Evolutionary conservation across 92 coral and sea anemone species (phyloP).

Genomic region (Micromussa lordhowensis): DNA sequence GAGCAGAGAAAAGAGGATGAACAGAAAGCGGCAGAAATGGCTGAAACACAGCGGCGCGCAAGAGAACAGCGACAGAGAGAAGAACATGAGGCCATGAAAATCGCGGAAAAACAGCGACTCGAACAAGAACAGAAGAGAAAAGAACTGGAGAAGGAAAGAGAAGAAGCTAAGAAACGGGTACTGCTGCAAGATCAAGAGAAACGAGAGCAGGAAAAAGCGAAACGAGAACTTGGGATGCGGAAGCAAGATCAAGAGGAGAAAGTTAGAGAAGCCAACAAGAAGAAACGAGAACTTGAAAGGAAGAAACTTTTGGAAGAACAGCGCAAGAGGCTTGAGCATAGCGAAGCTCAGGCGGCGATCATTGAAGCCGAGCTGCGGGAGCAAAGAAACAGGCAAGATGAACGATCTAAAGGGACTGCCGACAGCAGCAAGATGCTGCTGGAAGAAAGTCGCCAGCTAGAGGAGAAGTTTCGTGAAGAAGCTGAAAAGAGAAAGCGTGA

Average conservation of each 20-base stretch:
- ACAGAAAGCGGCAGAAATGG: conserved; percentile 53
- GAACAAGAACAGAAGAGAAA: conserved; percentile 61
- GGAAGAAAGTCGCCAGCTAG: conserved; percentile 24
- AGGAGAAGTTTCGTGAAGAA: conserved; percentile 68
- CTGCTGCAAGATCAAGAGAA: conserved; percentile 58
- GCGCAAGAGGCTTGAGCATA: conserved; percentile 15
- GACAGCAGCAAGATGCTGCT: conserved; percentile 37
- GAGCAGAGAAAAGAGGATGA: conserved; percentile 46
- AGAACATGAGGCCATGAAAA: conserved; percentile 58
- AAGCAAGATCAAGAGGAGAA: conserved; percentile 59
- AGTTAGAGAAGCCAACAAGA: conserved; percentile 37
- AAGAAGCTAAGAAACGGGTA: conserved; percentile 55
- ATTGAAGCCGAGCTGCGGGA: conserved; percentile 34
- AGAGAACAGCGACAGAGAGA: conserved; percentile 53
- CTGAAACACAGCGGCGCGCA: conserved; percentile 39
- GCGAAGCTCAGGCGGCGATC: conserved; percentile 31
- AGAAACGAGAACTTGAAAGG: conserved; percentile 47
- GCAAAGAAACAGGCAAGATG: conserved; percentile 34
- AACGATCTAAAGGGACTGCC: conserved; percentile 23
- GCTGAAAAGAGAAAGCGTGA: conserved; percentile 48
- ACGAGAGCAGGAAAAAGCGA: conserved; percentile 54
- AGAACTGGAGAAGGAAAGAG: conserved; percentile 42
- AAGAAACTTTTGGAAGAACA: conserved; percentile 56
- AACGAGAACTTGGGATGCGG: conserved; percentile 29
- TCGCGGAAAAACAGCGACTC: conserved; percentile 43